Conservation (phyloP, 2,113 vertebrate species). For the Vidua macroura region DNA sequence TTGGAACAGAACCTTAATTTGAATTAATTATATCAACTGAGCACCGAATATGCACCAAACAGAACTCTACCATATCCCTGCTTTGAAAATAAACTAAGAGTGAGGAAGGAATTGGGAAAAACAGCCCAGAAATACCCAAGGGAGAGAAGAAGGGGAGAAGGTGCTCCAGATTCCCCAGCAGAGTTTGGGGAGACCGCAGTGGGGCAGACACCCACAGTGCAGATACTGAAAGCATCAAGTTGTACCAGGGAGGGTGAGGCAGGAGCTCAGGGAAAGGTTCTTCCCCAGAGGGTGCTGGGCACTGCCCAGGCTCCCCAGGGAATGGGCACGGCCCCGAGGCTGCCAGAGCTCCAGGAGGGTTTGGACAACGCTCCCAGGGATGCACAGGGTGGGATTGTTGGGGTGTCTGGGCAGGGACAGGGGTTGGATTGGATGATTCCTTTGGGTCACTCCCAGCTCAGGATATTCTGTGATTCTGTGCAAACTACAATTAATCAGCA, state of each 20-base stretch:
- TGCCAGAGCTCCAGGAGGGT: background rate
- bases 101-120: too few relatives aligned
- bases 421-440: rapidly evolving
- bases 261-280: background rate
- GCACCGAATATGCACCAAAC: background rate
- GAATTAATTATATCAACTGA: background rate
- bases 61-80: background rate
- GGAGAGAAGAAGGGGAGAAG: background rate
- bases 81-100: background rate
- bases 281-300: background rate
- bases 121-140: background rate
- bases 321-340: background rate
- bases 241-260: background rate
- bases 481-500: background rate
- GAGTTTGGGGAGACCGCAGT: background rate
- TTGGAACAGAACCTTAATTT: background rate
- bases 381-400: background rate
- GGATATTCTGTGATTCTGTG: background rate
- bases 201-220: background rate
- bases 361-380: rapidly evolving
- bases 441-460: rapidly evolving
- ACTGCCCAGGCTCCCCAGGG: background rate
- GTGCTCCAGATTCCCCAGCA: background rate
- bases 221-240: background rate
- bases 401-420: background rate